Percentiles rank a stretch among this genome's conserved stretches.
Evolutionary conservation across 2,888 invertebrate species (phyloP).

Genomic region (Timema cristinae): DNA sequence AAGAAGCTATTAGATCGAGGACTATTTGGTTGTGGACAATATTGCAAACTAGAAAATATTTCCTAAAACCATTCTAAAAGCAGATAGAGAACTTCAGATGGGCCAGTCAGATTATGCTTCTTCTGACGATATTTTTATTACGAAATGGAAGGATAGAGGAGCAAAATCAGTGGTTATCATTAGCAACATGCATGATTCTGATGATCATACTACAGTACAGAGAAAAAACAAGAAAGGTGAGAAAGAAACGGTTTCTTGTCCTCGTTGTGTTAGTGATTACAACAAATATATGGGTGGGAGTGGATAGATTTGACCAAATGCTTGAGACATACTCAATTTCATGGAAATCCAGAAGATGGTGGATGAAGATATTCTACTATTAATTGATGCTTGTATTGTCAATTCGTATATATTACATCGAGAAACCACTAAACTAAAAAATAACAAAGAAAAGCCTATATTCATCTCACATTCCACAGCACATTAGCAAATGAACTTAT

Average conservation of each 20-base stretch:
- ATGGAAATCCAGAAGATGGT: constrained; percentile 39
- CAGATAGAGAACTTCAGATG: constrained; percentile 34
- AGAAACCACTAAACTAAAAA: constrained; percentile 22
- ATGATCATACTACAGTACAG: constrained; percentile 29
- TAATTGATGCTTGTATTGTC: constrained; percentile 35
- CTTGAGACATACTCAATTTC: constrained; percentile 35
- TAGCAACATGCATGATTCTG: constrained; percentile 34
- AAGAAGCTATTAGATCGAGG: constrained; percentile 31
- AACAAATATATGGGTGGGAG: constrained; percentile 38
- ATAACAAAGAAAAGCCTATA: constrained; percentile 23
- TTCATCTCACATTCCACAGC: constrained; percentile 28
- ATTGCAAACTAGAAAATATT: constrained; percentile 35
- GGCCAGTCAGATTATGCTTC: constrained; percentile 34
- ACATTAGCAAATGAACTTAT: constrained; percentile 26
- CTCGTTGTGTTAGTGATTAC: constrained; percentile 36
- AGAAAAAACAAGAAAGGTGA: constrained; percentile 35
- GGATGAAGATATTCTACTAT: constrained; percentile 38
- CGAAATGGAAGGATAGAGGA: constrained; percentile 39
- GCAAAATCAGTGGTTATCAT: constrained; percentile 34
- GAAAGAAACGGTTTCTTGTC: constrained; percentile 34
- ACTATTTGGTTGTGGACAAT: constrained; percentile 38
- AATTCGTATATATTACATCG: constrained; percentile 34
- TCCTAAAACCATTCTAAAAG: constrained; percentile 34
- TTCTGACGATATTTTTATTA: constrained; percentile 34
- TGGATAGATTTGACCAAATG: constrained; percentile 38